These are phyloP conservation scores for Myodes glareolus DNA, from an alignment of 2,113 vertebrate genomes.

Conservation along the genomic window DNA sequence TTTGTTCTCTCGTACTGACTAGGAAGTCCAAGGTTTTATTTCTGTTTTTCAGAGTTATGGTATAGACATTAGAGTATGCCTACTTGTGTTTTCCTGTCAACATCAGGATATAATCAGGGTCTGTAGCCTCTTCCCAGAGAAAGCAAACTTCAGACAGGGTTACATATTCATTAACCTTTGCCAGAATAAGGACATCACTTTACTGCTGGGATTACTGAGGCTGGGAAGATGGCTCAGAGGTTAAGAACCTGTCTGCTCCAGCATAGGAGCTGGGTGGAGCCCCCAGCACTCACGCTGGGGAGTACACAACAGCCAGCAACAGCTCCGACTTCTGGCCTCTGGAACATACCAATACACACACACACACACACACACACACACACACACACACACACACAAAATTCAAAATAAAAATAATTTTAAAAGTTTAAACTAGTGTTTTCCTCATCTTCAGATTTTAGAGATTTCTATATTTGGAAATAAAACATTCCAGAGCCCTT, in stretches of 20 bases:
- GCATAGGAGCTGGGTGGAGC: too few species aligned
- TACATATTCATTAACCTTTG: background rate
- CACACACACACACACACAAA: background rate
- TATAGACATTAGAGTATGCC: background rate
- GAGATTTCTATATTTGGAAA: background rate
- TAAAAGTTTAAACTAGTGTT: background rate
- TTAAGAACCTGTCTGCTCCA: background rate
- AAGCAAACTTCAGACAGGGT: background rate
- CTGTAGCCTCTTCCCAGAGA: background rate
- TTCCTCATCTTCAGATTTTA: background rate
- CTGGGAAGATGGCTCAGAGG: background rate
- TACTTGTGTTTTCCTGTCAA: background rate
- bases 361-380: background rate
- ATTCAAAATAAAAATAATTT: background rate
- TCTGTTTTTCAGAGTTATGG: background rate
- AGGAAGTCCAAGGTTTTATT: conserved; percentile 3
- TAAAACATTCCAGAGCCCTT: background rate
- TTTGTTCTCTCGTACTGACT: background rate
- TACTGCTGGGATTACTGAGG: too few species aligned
- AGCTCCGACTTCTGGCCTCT: background rate
- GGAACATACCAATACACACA: background rate
- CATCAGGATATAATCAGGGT: background rate
- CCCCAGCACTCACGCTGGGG: background rate
- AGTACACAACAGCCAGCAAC: background rate
- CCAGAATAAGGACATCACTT: background rate